Evolutionary conservation across 2,797 vertebrate genomes (phyloP), one percentile per base, ranked within the genome.

Genomic region (Bufotes viridis): DNA sequence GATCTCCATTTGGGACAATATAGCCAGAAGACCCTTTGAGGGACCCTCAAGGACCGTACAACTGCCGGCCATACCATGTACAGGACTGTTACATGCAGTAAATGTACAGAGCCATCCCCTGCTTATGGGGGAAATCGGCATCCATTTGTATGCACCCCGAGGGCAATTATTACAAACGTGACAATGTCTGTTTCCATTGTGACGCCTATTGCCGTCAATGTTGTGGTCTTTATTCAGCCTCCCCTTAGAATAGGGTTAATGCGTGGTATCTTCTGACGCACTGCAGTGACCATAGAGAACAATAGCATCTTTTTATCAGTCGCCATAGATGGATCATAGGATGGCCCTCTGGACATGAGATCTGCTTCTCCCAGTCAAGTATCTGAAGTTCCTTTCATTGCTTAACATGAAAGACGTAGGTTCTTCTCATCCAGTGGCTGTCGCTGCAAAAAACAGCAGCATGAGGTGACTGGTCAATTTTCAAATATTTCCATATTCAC

Each of bases 261-360:
- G 10, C n/a, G 20, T 58, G 82, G 82, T 26, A 42, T 61, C 26
- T 58, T 13, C 1, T 72, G 67, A 74, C 53, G 69, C 82, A 49
- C 55, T n/a, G 34, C 70, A 76, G 53, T 76, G 65, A 83, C 67
- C 67, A 22, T 58, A 53, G 72, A 72, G 42, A 3, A 70, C 65
- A 83, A 70, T 81, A 49, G 4, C 17, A 65, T 60, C 20, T 81
- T 49, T 81, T 61, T 49, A 42, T 49, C 18, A 81, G 4, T 74
- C 17, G 42, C 17, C 14, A 74, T 14, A 20, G 34, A 74, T 1
- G 2, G 72, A 81, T 63, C 29, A 49, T 67, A 81, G 80, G 34
- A 15, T 13, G 24, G 29, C 18, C 80, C 17, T 0, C 20, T 9
- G 80, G 60, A 67, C 49, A 76, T 53, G 22, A 20, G 72, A 49